Conservation (phyloP, 53 echinoderm and acorn worm genomes). For the Hippasteria phrygiana region DNA sequence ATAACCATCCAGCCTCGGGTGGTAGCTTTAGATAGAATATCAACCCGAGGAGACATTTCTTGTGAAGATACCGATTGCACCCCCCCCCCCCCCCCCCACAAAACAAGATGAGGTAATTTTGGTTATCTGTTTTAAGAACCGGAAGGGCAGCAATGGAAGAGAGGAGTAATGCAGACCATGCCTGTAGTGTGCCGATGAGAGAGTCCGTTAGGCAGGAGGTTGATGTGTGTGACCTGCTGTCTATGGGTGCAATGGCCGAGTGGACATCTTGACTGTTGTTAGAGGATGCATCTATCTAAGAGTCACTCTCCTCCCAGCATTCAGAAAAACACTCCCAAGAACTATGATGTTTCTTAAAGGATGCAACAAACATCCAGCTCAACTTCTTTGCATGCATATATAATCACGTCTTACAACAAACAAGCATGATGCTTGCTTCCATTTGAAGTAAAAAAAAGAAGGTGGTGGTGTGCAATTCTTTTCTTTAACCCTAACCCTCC, state of each 20-base stretch:
- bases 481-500: no score
- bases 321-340: no score
- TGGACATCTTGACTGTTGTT: neutral
- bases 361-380: no score
- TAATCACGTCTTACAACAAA: no score
- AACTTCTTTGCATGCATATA: no score
- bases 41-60: neutral
- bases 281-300: neutral
- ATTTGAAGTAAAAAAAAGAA: no score
- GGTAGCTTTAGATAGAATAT: conserved; percentile 21
- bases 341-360: no score
- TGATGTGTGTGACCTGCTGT: conserved; percentile 2
- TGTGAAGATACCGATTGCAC: neutral
- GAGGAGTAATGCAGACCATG: conserved; percentile 4
- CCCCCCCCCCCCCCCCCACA: neutral
- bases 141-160: neutral
- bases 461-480: no score
- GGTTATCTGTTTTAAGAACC: neutral
- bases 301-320: no score
- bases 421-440: no score
- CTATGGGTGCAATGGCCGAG: conserved; percentile 27
- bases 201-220: neutral
- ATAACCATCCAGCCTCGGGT: conserved; percentile 32
- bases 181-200: conserved; percentile 7
- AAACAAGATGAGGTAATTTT: neutral